A percentile compares a stretch with the other conserved stretches of the same genome.
These are phyloP conservation scores for Ramphastos sulfuratus DNA, from an alignment of 2,113 vertebrate genomes.

Conservation along the genomic window DNA sequence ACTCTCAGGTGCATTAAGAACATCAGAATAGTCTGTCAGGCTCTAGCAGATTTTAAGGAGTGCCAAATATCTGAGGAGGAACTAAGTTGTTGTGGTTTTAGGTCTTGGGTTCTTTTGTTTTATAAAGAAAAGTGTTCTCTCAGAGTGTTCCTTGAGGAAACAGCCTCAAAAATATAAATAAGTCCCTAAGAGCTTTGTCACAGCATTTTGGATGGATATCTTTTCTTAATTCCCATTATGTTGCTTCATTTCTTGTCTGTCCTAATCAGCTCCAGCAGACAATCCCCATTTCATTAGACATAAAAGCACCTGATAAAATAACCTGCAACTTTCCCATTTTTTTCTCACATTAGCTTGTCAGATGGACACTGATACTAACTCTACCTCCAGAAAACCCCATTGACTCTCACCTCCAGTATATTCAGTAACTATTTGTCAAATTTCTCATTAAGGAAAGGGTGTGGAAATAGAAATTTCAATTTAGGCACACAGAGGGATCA, in stretches of 20 bases:
- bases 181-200: background rate
- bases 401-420: background rate
- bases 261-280: background rate
- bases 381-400: background rate
- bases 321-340: background rate
- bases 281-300: background rate
- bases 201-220: background rate
- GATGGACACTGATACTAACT: background rate
- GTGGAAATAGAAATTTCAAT: background rate
- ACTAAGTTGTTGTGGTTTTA: background rate
- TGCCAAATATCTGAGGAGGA: constrained; percentile 26
- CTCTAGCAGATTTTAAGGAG: constrained; percentile 40
- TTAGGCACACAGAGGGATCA: background rate
- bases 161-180: background rate
- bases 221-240: background rate
- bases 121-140: background rate
- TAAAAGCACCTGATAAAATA: background rate
- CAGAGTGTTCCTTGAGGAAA: background rate
- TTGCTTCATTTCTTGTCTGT: background rate
- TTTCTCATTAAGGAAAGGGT: background rate
- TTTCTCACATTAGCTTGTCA: background rate
- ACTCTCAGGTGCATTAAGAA: constrained; percentile 55
- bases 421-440: background rate
- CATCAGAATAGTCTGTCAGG: background rate
- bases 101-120: too few species aligned